Conservation (phyloP, 2,113 vertebrate genomes). For the Typhlomys cinereus region DNA sequence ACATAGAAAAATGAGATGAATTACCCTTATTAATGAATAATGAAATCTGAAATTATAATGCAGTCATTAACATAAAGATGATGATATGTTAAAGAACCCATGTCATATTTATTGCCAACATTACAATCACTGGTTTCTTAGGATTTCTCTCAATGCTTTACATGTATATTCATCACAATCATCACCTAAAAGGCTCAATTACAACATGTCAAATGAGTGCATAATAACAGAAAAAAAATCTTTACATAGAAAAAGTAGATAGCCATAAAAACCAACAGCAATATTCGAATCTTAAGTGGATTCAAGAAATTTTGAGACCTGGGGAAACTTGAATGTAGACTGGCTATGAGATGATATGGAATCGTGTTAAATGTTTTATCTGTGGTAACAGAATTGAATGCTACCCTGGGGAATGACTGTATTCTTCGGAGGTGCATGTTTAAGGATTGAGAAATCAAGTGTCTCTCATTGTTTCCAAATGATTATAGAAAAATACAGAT, state of each 20-base stretch:
- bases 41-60: slow-evolving; percentile 9
- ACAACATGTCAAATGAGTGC: slow-evolving; percentile 11
- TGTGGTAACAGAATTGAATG: not conserved
- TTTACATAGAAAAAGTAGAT: not conserved
- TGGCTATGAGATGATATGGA: not conserved
- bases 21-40: slow-evolving; percentile 9
- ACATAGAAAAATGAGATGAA: slow-evolving; percentile 46
- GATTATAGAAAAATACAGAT: not conserved
- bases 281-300: not conserved
- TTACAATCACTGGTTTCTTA: not conserved
- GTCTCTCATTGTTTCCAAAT: not conserved
- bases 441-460: slow-evolving; percentile 13
- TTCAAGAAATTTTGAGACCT: not conserved
- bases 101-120: not conserved
- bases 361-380: not conserved
- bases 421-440: not conserved
- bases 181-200: not conserved
- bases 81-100: not conserved
- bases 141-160: not conserved
- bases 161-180: not conserved
- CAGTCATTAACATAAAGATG: slow-evolving; percentile 29
- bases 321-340: not conserved
- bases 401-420: not conserved
- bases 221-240: not conserved
- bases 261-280: slow-evolving; percentile 21